Conservation (phyloP, 2,797 vertebrate genomes). For the Adrianichthys oophorus region DNA sequence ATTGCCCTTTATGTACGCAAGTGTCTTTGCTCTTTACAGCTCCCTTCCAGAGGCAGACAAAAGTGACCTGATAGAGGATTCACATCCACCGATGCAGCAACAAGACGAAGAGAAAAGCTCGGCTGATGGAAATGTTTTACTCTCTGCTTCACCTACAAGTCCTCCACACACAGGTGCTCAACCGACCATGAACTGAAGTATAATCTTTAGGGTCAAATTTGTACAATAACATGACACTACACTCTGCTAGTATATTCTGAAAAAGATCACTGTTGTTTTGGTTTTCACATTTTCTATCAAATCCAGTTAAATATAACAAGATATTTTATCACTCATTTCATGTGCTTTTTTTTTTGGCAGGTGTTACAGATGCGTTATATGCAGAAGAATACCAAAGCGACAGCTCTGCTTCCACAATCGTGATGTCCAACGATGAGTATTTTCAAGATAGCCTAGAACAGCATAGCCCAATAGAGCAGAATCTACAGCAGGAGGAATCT, state of each 20-base stretch:
- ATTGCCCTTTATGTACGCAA: neutral
- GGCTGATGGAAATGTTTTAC: slow-evolving; percentile 35
- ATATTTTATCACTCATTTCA: neutral
- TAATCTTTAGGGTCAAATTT: no score
- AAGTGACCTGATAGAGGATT: slow-evolving; percentile 83
- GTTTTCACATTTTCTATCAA: neutral
- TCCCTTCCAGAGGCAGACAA: slow-evolving; percentile 73
- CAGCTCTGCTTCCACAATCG: slow-evolving; percentile 39
- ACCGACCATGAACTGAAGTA: neutral
- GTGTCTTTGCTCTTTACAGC: slow-evolving; percentile 59
- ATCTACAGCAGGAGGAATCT: slow-evolving; percentile 77
- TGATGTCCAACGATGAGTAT: slow-evolving; percentile 20
- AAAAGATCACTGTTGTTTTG: no score
- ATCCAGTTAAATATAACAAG: neutral
- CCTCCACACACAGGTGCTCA: slow-evolving; percentile 58
- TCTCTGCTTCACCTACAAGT: slow-evolving; percentile 18
- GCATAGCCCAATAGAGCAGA: slow-evolving; percentile 75
- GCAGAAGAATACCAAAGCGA: slow-evolving; percentile 76
- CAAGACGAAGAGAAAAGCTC: slow-evolving; percentile 53
- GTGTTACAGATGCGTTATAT: slow-evolving; percentile 2
- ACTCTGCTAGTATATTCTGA: no score
- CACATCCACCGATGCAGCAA: slow-evolving; percentile 70
- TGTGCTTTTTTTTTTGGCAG: slow-evolving; percentile 1
- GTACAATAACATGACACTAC: no score
- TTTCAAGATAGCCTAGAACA: slow-evolving; percentile 45